Evolutionary conservation across 2,888 invertebrate species (phyloP), one percentile per base, ranked within the genome.

Genomic region (Chaetogeoica ovagalla): DNA sequence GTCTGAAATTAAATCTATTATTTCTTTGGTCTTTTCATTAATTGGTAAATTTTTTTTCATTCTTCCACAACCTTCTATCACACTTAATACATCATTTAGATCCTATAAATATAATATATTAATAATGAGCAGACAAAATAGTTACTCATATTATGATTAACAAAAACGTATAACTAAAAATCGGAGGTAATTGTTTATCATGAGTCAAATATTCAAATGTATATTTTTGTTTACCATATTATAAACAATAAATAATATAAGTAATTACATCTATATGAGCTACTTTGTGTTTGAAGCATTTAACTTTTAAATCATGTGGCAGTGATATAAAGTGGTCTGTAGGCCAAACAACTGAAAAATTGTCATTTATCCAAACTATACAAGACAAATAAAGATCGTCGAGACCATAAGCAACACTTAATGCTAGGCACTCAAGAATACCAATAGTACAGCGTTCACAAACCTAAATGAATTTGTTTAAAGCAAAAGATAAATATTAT

Each of bases 291-390:
- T 93, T 92, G 83, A 92, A 93, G 86, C 95, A 95, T 85, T 94
- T 93, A 72, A 94, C 93, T 83, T 93, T 88, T 8, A 95, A 88
- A 85, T 95, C 94, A 57, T 92, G 90, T 0, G 95, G 94, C 81
- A 97, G 87, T 66, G 92, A 91, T 0, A 95, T 93, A 87, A 97
- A 97, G 5, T 93, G 91, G 84, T 95, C 92, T 3, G 94, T 94
- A 0, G 96, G 94, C 97, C 97, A 97, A 71, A 97, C 93, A 84
- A 93, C 90, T 11, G 91, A 89, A 86, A 96, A 96, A 86, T 97
- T 90, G 83, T 92, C 91, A 39, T 94, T 94, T 65, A 95, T 91
- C 97, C 97, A 97, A 83, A 91, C 90, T 72, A 96, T 88, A 85
- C 94, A 94, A 86, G 93, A 94, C 83, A 93, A 90, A 86, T 94